Evolutionary conservation across 2,113 vertebrate genomes (phyloP).

Genomic region (Archocentrus centrarchus): DNA sequence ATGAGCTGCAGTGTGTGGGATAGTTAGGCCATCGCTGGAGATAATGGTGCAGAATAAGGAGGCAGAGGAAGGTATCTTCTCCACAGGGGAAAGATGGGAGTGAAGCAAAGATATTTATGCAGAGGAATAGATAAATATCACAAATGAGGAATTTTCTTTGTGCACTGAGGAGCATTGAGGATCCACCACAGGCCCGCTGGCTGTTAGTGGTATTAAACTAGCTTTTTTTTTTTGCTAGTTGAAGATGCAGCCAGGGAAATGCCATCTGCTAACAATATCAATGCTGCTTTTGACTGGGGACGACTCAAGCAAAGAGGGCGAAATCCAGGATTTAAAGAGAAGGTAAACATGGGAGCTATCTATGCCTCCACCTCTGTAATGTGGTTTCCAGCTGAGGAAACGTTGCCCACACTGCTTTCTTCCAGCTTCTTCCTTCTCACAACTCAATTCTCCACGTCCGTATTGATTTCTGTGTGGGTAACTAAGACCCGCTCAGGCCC

Average conservation of each 20-base stretch:
- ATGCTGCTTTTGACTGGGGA: background rate
- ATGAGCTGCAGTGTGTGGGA: constrained; percentile 62
- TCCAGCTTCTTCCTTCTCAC: constrained; percentile 25
- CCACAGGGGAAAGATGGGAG: constrained; percentile 1
- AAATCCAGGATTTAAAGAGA: background rate
- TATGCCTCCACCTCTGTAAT: constrained; percentile 33
- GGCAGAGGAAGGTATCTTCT: background rate
- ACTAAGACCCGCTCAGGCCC: constrained; percentile 40
- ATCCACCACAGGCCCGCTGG: background rate
- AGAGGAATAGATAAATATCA: constrained; percentile 35
- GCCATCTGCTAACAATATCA: background rate
- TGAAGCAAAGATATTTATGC: constrained; percentile 32
- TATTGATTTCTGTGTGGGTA: constrained; percentile 68
- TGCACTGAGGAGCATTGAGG: background rate
- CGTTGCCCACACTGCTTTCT: constrained; percentile 53
- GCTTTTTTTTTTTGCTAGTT: background rate
- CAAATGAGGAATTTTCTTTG: constrained; percentile 17
- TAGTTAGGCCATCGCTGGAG: constrained; percentile 45
- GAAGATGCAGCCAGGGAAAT: background rate
- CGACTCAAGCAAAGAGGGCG: background rate
- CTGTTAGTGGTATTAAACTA: constrained; percentile 7
- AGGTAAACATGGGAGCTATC: background rate
- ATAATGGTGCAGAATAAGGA: constrained; percentile 59
- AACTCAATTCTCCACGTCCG: constrained; percentile 28
- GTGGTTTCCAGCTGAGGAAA: constrained; percentile 30